Evolutionary conservation across 2,888 invertebrate species (phyloP).

Genomic region (Clitarchus hookeri): DNA sequence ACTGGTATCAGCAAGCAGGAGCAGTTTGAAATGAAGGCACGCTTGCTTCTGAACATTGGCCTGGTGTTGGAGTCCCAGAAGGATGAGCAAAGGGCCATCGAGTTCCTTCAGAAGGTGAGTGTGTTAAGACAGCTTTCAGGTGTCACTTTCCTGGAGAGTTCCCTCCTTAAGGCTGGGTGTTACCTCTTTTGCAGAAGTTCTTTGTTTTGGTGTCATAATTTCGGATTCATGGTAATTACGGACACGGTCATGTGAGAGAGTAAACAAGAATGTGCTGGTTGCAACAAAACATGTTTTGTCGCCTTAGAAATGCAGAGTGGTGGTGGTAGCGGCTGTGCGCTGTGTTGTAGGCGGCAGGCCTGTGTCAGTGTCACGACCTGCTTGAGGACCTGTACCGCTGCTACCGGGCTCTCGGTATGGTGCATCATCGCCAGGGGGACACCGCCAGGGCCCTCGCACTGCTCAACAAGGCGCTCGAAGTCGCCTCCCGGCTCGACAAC

Average conservation of each 20-base stretch:
- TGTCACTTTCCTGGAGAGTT: too few species aligned
- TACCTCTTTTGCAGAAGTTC: too few species aligned
- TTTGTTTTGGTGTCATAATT: too few species aligned
- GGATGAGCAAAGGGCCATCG: constrained; percentile 67
- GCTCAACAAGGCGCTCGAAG: constrained; percentile 72
- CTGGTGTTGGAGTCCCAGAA: constrained; percentile 75
- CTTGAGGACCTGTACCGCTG: constrained; percentile 76
- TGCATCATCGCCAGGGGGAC: constrained; percentile 68
- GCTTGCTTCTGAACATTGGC: constrained; percentile 83
- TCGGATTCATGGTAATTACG: too few species aligned
- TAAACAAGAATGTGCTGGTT: too few species aligned
- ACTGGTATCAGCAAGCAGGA: constrained; percentile 69
- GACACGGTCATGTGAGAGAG: too few species aligned
- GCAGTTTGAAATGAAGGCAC: constrained; percentile 82
- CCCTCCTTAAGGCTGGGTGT: too few species aligned
- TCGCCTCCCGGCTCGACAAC: constrained; percentile 66
- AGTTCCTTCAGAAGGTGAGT: constrained; percentile 68
- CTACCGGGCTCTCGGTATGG: constrained; percentile 68
- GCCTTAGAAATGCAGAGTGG: neutral
- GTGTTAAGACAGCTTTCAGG: neutral
- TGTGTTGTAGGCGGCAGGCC: constrained; percentile 49
- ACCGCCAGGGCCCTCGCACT: constrained; percentile 66
- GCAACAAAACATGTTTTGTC: too few species aligned
- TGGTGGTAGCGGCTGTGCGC: too few species aligned
- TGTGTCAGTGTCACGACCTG: constrained; percentile 70